Evolutionary conservation across 2,113 vertebrate species (phyloP).

Genomic region (Brachyistius frenatus): DNA sequence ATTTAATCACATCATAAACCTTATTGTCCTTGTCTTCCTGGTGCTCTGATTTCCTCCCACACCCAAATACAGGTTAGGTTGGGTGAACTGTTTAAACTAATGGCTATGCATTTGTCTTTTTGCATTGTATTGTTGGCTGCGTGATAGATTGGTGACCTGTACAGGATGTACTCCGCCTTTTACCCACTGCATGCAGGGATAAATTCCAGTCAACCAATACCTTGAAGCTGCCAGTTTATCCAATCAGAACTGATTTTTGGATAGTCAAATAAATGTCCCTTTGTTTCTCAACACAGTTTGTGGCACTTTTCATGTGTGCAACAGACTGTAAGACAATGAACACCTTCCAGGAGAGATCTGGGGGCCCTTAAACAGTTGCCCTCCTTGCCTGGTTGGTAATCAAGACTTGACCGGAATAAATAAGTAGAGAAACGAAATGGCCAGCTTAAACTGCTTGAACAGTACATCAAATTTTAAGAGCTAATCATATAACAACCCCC

Average conservation of each 20-base stretch:
- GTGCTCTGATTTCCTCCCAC: neutral
- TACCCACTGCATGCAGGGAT: neutral
- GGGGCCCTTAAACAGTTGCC: neutral
- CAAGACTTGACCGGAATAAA: neutral
- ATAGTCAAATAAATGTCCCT: neutral
- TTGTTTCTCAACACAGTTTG: neutral
- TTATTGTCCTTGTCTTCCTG: neutral
- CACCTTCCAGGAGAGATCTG: neutral
- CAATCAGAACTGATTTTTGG: neutral
- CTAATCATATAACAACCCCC: too few relatives aligned
- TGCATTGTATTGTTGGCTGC: neutral
- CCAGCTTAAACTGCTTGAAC: neutral
- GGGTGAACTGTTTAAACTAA: neutral
- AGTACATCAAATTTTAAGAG: neutral
- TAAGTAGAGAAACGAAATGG: neutral
- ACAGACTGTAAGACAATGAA: neutral
- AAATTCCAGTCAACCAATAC: neutral
- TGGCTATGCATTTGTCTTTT: neutral
- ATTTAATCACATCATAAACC: conserved; percentile 1
- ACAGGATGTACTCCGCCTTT: neutral
- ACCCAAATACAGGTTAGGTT: neutral
- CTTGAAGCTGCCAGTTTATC: neutral
- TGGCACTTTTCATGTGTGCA: neutral
- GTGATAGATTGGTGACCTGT: neutral
- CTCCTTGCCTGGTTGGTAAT: neutral